Conservation (phyloP, 2,113 vertebrate species). For the Scomber scombrus region DNA sequence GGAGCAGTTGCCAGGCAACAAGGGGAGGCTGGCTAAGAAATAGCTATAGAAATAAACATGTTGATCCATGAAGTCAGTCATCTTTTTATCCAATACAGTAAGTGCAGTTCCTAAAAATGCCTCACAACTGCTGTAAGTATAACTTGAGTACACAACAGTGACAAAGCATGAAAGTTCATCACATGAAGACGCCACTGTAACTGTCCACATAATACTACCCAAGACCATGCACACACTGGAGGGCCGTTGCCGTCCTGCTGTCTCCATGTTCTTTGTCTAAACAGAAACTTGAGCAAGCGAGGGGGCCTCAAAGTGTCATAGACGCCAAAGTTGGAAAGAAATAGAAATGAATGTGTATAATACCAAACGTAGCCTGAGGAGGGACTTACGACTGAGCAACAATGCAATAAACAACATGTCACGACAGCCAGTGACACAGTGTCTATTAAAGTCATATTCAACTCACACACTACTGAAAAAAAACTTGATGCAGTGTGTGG, state of each 20-base stretch:
- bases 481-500: background rate
- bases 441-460: slow-evolving; percentile 6
- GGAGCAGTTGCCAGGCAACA: no score
- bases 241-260: slow-evolving; percentile 25
- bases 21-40: no score
- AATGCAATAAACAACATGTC: slow-evolving; percentile 10
- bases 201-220: background rate
- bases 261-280: slow-evolving; percentile 40
- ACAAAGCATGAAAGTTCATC: background rate
- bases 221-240: slow-evolving; percentile 8
- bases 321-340: slow-evolving; percentile 6
- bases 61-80: no score
- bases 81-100: no score
- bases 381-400: slow-evolving; percentile 1
- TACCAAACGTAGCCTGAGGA: slow-evolving; percentile 44
- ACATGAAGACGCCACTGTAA: background rate
- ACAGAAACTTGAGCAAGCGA: slow-evolving; percentile 48
- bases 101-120: background rate
- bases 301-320: slow-evolving; percentile 24
- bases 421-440: background rate
- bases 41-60: no score
- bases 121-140: background rate
- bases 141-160: background rate
- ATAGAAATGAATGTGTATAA: slow-evolving; percentile 24
- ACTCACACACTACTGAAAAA: slow-evolving; percentile 15